phyloP scores from a whole-genome alignment of 1,140 invertebrate species.

The Hypothenemus hampei region DNA sequence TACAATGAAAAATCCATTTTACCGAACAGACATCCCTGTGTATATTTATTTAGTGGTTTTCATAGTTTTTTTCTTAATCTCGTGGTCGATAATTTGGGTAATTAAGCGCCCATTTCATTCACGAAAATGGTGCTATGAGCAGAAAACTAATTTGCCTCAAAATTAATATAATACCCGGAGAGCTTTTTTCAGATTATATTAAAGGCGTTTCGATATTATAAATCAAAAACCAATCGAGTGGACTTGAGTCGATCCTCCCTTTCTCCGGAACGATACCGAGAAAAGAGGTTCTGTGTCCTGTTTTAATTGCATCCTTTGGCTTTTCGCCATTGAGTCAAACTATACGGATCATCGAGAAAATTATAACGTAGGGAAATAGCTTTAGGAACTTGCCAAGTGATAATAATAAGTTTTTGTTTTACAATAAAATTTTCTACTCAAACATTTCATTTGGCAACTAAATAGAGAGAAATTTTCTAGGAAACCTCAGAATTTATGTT shows the following conservation, averaged over 20 bases:
- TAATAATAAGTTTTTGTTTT: too few species aligned
- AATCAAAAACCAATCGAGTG: constrained; percentile 21
- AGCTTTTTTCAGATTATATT: constrained; percentile 10
- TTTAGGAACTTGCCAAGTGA: too few species aligned
- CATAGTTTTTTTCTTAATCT: background rate
- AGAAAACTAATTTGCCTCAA: constrained; percentile 13
- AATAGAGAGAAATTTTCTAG: too few species aligned
- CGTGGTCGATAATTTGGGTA: background rate
- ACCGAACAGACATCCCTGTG: too few species aligned
- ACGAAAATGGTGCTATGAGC: background rate
- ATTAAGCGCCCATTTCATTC: background rate
- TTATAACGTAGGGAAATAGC: background rate
- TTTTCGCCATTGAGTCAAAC: constrained; percentile 9
- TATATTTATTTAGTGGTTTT: background rate
- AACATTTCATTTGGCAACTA: too few species aligned
- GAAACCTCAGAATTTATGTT: too few species aligned
- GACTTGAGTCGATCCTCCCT: constrained; percentile 2
- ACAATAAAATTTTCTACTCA: too few species aligned
- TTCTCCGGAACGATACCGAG: constrained; percentile 18
- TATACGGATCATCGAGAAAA: background rate
- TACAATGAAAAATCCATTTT: too few species aligned
- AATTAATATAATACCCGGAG: constrained; percentile 16
- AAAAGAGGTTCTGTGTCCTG: constrained; percentile 9
- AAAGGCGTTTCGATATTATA: constrained; percentile 20
- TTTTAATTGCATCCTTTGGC: constrained; percentile 17